phyloP scores from a whole-genome alignment of 2,113 vertebrate species.

The Leucoraja erinaceus region DNA sequence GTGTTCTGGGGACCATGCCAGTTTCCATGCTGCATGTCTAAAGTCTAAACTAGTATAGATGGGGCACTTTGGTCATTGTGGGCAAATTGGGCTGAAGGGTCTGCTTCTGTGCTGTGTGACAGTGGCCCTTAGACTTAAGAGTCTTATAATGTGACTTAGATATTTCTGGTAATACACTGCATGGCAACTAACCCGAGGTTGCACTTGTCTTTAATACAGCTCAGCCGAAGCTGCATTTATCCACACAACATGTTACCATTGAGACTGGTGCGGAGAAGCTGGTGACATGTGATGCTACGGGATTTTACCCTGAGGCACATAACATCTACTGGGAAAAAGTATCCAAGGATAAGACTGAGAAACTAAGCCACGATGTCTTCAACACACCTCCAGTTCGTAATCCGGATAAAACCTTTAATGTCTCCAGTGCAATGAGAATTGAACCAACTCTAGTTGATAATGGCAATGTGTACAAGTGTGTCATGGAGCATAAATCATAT shows the following conservation, averaged over 20 bases:
- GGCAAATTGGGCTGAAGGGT: no score
- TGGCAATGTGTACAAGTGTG: conserved; percentile 42
- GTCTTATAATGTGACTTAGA: background rate
- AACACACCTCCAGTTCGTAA: conserved; percentile 19
- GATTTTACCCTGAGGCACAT: conserved; percentile 42
- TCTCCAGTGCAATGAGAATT: conserved; percentile 41
- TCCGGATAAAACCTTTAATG: conserved; percentile 41
- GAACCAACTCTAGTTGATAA: conserved; percentile 38
- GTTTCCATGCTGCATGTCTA: no score
- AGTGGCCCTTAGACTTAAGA: no score
- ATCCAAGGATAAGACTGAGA: background rate
- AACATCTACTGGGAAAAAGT: conserved; percentile 24
- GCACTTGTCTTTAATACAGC: conserved; percentile 40
- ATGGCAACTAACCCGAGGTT: background rate
- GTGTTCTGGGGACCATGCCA: no score
- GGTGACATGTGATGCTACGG: conserved; percentile 31
- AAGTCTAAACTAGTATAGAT: no score
- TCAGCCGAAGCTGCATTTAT: conserved; percentile 25
- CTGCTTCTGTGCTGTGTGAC: no score
- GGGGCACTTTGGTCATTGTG: no score
- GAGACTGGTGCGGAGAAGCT: background rate
- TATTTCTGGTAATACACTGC: background rate
- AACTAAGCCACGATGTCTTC: background rate
- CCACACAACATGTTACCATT: background rate
- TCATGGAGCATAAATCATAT: conserved; percentile 34